Percentiles rank a stretch among this genome's conserved stretches.
Conservation (phyloP, 2,113 vertebrate species). For the Hydrochoerus hydrochaeris region DNA sequence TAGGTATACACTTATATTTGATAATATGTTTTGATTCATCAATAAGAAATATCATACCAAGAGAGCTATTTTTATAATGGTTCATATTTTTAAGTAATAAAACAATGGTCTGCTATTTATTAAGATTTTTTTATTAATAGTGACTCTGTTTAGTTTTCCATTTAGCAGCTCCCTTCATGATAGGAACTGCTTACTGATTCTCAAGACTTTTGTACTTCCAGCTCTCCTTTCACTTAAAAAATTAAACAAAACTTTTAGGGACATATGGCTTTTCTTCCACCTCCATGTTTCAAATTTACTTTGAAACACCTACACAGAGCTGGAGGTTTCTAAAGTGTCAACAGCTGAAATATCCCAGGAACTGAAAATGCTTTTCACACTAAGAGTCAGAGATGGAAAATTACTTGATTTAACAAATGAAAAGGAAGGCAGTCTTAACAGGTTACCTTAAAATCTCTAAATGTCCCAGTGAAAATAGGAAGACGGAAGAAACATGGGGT, state of each 20-base stretch:
- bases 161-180: not conserved
- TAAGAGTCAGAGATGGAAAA: conserved; percentile 74
- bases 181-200: not conserved
- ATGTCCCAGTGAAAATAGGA: not conserved
- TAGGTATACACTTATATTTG: not conserved
- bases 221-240: conserved; percentile 51
- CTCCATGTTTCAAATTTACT: conserved; percentile 81
- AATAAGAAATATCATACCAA: not conserved
- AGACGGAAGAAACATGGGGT: not conserved
- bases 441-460: not conserved
- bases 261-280: conserved; percentile 80
- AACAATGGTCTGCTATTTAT: not conserved
- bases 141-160: not conserved
- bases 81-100: not conserved
- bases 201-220: not conserved
- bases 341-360: conserved; percentile 76
- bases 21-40: not conserved
- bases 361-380: conserved; percentile 52
- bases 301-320: conserved; percentile 76
- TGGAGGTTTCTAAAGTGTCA: conserved; percentile 79
- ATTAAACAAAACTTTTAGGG: conserved; percentile 71
- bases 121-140: not conserved
- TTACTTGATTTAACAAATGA: conserved; percentile 63
- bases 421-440: not conserved
- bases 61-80: not conserved